A percentile compares a stretch with the other conserved stretches of the same genome.
These are phyloP conservation scores for Sinocyclocheilus grahami DNA, from an alignment of 2,113 vertebrate species.

Conservation along the genomic window DNA sequence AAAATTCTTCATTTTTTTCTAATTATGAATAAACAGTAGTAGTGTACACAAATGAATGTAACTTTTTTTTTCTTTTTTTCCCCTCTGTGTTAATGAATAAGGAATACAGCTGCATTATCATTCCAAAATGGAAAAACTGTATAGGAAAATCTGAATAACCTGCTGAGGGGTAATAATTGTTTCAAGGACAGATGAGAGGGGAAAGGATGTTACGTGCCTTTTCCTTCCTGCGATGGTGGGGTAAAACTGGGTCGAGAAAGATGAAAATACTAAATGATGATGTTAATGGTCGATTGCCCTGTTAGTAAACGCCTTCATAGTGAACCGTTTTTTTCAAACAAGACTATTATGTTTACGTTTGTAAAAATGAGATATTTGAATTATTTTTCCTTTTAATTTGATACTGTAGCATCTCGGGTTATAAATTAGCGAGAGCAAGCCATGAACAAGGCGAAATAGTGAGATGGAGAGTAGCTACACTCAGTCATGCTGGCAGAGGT, in stretches of 20 bases:
- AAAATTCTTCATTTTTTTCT: conserved; percentile 73
- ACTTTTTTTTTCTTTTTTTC: too few species aligned
- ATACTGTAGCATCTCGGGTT: neutral
- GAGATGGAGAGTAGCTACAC: neutral
- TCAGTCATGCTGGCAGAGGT: conserved; percentile 26
- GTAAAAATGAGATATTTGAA: neutral
- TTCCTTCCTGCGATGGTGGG: neutral
- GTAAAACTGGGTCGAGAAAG: conserved; percentile 48
- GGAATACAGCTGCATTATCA: neutral
- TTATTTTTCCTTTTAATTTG: neutral
- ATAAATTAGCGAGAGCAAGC: neutral
- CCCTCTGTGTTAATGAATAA: too few species aligned
- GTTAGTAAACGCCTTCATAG: neutral
- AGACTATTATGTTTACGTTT: neutral
- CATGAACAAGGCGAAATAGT: neutral
- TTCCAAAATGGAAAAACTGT: neutral
- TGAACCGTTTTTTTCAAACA: neutral
- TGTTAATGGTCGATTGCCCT: neutral
- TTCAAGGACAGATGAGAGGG: neutral
- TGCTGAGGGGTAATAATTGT: neutral
- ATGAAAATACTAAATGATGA: neutral
- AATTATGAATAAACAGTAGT: neutral
- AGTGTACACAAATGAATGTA: neutral
- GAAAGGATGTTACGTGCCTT: conserved; percentile 3
- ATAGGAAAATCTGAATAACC: neutral